Evolutionary conservation across 2,113 vertebrate species (phyloP), one percentile per base, ranked within the genome.

Genomic region (Formicarius rufipectus): DNA sequence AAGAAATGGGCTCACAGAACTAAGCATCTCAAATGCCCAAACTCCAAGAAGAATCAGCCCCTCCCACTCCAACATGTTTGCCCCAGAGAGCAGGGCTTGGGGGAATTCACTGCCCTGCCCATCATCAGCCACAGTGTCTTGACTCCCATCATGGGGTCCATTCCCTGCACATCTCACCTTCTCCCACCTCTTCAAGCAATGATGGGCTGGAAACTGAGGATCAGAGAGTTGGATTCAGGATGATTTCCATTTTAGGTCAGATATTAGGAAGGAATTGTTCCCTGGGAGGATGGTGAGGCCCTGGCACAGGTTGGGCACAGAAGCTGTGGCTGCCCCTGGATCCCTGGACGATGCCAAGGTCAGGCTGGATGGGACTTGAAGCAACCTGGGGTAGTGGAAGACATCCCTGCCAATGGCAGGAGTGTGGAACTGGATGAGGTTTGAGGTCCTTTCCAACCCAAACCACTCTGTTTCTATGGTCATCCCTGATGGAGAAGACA

Each of bases 241-340:
- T 24, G 4, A 17, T 6, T 24, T 25, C 13, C 31, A 14, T 25
- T 72, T 55, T 35, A 40, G 30, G n/a, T 35, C 5, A 14, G 30
- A 47, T 6, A 40, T 0, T 47, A 24, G 28, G 60, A n/a, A 60
- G 60, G 3, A 75, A 6, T 75, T 74, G 0, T 0, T 60, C 6
- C 0, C 4, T 44, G 14, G 1, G 40, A 31, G 40, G 3, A 10
- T 42, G 50, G 5, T 0, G 1, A 9, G 23, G 11, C 22, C 13
- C 28, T 39, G 30, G n/a, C 42, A 4, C 7, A 50, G 67, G 31
- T 0, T 72, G 2, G 8, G n/a, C 66, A 55, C n/a, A 63, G 66
- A 21, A 47, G 40, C 84, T 71, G 64, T 20, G 74, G 56, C n/a
- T 71, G 58, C 5, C 50, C 67, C 67, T 49, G 47, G 47, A 73